A percentile compares a stretch with the other conserved stretches of the same genome.
Evolutionary conservation across 2,888 invertebrate genomes (phyloP).

Genomic region (Cerastis rubricosa): DNA sequence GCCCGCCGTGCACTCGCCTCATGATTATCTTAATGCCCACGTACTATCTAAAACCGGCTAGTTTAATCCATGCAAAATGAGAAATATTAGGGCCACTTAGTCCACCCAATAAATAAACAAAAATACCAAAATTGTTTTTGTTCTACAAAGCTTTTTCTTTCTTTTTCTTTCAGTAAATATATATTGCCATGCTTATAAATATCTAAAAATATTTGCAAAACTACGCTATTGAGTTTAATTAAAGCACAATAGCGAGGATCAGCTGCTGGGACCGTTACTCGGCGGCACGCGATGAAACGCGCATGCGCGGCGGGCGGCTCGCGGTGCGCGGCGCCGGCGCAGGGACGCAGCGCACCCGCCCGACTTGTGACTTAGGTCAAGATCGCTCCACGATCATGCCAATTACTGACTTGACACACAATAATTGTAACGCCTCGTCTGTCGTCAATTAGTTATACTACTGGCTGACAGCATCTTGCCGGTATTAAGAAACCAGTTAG

Average conservation of each 20-base stretch:
- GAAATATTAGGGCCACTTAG: slow-evolving; percentile 15
- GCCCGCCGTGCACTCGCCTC: slow-evolving; percentile 56
- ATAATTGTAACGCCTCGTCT: slow-evolving; percentile 84
- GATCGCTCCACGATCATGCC: slow-evolving; percentile 72
- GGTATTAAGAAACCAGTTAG: slow-evolving; percentile 77
- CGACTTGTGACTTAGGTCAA: slow-evolving; percentile 73
- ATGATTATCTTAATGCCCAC: slow-evolving; percentile 61
- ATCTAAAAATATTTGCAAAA: slow-evolving; percentile 66
- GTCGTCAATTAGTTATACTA: slow-evolving; percentile 82
- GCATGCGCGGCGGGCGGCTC: slow-evolving; percentile 53
- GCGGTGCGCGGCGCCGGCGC: slow-evolving; percentile 22
- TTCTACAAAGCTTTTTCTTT: slow-evolving; percentile 10
- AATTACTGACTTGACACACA: slow-evolving; percentile 81
- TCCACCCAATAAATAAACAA: slow-evolving; percentile 14
- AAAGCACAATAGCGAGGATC: slow-evolving; percentile 82
- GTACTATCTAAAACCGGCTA: slow-evolving; percentile 52
- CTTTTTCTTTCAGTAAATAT: slow-evolving; percentile 30
- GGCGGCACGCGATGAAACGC: slow-evolving; percentile 80
- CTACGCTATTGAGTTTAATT: slow-evolving; percentile 81
- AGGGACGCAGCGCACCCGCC: slow-evolving; percentile 62
- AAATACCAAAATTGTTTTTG: slow-evolving; percentile 7
- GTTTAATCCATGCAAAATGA: slow-evolving; percentile 27
- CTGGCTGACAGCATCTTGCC: slow-evolving; percentile 77
- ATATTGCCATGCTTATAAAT: slow-evolving; percentile 54
- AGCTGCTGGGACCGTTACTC: slow-evolving; percentile 86